phyloP scores from a whole-genome alignment of 2,113 vertebrate species.

The Epinephelus fuscoguttatus region DNA sequence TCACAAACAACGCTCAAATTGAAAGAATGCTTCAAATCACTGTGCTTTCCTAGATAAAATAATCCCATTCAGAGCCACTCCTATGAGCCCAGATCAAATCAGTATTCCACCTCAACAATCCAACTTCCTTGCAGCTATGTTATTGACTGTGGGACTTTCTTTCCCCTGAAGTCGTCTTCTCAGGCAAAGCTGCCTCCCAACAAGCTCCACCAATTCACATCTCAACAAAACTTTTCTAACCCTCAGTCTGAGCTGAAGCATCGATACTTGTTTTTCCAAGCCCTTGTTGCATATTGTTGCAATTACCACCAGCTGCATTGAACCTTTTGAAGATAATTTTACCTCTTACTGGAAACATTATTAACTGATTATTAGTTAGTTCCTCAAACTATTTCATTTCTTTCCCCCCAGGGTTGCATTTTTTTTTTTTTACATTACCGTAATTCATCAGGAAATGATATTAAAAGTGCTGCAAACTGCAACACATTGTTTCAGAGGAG shows the following conservation, averaged over 20 bases:
- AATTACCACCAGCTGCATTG: conserved; percentile 19
- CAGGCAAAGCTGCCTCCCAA: conserved; percentile 13
- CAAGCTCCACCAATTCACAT: neutral
- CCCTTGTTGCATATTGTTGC: conserved; percentile 7
- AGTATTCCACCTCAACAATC: conserved; percentile 13
- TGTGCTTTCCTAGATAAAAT: conserved; percentile 15
- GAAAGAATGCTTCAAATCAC: neutral
- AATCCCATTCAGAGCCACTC: neutral
- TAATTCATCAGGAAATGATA: conserved; percentile 20
- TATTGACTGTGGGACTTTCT: conserved; percentile 17
- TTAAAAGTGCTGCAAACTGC: neutral
- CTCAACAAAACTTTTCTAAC: conserved; percentile 6
- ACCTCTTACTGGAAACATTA: conserved; percentile 24
- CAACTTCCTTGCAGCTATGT: conserved; percentile 1
- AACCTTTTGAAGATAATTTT: conserved; percentile 24
- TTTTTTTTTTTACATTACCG: neutral
- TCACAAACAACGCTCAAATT: neutral
- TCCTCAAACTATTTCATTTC: neutral
- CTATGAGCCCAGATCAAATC: conserved; percentile 3
- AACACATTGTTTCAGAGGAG: conserved; percentile 6
- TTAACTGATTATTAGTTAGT: conserved; percentile 19
- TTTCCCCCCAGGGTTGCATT: neutral
- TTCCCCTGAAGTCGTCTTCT: conserved; percentile 19
- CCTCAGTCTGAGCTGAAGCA: neutral
- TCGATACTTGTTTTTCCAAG: neutral